A percentile compares a stretch with the other conserved stretches of the same genome.
phyloP scores from a whole-genome alignment of 2,113 vertebrate species.

The Hiodon tergisus region DNA sequence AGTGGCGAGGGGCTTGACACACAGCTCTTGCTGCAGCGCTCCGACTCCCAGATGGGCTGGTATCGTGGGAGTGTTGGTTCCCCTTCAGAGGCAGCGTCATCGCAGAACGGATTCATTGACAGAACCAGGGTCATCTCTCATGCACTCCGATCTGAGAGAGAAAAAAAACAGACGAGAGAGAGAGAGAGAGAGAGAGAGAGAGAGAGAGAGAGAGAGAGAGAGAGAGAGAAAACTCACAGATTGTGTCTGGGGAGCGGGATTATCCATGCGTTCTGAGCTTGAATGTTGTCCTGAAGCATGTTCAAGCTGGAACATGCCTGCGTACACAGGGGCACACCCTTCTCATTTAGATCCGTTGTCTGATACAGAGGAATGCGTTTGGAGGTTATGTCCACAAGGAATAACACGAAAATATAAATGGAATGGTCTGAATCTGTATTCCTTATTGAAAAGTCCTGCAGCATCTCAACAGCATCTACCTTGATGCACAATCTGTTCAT shows the following conservation, averaged over 20 bases:
- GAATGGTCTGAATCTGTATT: too few species aligned
- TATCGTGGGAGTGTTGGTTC: conserved; percentile 69
- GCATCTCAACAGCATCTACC: too few species aligned
- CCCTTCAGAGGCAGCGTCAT: conserved; percentile 71
- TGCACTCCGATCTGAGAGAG: conserved; percentile 56
- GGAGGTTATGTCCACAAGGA: conserved; percentile 23
- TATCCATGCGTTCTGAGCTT: too few species aligned
- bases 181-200: too few species aligned
- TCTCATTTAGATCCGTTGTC: too few species aligned
- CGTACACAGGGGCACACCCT: too few species aligned
- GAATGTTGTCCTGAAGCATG: too few species aligned
- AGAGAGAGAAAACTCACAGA: too few species aligned
- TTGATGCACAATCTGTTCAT: too few species aligned
- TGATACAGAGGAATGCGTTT: neutral
- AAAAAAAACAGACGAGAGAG: conserved; percentile 14
- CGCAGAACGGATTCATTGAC: conserved; percentile 86
- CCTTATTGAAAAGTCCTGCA: too few species aligned
- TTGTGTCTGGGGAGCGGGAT: too few species aligned
- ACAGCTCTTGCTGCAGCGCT: conserved; percentile 64
- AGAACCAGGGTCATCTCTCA: conserved; percentile 89
- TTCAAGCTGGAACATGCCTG: too few species aligned
- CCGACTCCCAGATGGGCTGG: conserved; percentile 73
- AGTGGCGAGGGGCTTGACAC: conserved; percentile 45
- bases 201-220: neutral
- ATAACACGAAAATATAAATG: neutral